A percentile compares a stretch with the other conserved stretches of the same genome.
phyloP scores from a whole-genome alignment of 2,888 invertebrate species.

The Hyposoter dolosus region DNA sequence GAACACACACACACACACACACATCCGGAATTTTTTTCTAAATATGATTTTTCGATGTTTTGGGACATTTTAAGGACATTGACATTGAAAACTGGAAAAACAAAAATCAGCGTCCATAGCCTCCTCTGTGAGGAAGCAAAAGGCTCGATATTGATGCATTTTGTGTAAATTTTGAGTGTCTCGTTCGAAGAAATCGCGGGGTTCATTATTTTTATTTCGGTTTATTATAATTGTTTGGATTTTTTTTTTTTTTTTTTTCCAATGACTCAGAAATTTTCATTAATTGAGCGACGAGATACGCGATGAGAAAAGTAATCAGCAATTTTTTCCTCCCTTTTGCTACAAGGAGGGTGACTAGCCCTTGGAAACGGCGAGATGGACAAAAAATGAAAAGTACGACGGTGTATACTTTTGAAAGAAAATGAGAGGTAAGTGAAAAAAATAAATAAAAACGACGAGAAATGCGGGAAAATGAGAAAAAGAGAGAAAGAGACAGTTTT shows the following conservation, averaged over 20 bases:
- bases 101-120: no score
- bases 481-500: neutral
- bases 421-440: neutral
- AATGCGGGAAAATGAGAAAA: neutral
- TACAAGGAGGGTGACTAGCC: neutral
- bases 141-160: no score
- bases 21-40: no score
- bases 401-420: neutral
- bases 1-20: no score
- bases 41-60: no score
- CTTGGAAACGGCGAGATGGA: neutral
- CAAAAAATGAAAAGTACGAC: slow-evolving; percentile 16
- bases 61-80: no score
- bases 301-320: slow-evolving; percentile 34
- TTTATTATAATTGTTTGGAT: neutral
- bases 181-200: neutral
- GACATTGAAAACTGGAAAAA: no score
- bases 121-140: no score
- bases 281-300: neutral
- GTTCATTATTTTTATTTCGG: neutral
- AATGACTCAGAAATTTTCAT: neutral
- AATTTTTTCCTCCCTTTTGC: slow-evolving; percentile 3
- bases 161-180: neutral
- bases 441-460: neutral
- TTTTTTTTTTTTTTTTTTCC: neutral